Conservation (phyloP, 2,797 vertebrate species). For the Melanotaenia maccullochi region DNA sequence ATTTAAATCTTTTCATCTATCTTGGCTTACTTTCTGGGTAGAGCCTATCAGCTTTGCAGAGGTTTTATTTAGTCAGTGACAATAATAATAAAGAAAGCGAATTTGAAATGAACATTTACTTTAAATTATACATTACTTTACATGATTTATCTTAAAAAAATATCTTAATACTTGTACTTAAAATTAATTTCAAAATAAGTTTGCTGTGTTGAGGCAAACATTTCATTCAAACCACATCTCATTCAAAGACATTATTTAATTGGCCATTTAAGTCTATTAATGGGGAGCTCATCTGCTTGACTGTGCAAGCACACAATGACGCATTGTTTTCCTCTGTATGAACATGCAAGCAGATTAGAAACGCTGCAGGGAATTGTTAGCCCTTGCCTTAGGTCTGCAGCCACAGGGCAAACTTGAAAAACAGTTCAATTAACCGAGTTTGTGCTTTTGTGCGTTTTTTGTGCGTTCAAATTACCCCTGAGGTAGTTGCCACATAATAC, state of each 20-base stretch:
- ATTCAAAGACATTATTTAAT: conserved; percentile 9
- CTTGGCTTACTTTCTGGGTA: background rate
- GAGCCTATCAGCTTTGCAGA: background rate
- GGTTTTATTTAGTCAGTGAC: too few species aligned
- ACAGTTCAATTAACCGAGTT: conserved; percentile 30
- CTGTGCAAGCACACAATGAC: conserved; percentile 26
- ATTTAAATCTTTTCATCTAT: background rate
- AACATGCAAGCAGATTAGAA: conserved; percentile 50
- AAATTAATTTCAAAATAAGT: conserved; percentile 6
- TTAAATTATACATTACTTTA: background rate
- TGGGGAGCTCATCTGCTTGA: conserved; percentile 19
- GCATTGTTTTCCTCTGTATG: conserved; percentile 47
- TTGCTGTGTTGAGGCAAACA: background rate
- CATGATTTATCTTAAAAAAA: background rate
- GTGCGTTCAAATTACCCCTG: conserved; percentile 17
- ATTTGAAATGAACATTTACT: background rate
- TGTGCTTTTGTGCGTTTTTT: background rate
- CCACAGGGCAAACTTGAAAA: conserved; percentile 36
- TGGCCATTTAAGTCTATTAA: conserved; percentile 15
- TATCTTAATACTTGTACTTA: background rate
- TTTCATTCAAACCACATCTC: background rate
- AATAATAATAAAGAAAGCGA: background rate
- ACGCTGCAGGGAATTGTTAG: conserved; percentile 53
- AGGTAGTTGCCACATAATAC: conserved; percentile 8
- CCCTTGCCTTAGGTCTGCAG: conserved; percentile 42